Percentiles rank a stretch among this genome's conserved stretches.
Conservation (phyloP, 2,797 vertebrate genomes). For the Manis javanica region DNA sequence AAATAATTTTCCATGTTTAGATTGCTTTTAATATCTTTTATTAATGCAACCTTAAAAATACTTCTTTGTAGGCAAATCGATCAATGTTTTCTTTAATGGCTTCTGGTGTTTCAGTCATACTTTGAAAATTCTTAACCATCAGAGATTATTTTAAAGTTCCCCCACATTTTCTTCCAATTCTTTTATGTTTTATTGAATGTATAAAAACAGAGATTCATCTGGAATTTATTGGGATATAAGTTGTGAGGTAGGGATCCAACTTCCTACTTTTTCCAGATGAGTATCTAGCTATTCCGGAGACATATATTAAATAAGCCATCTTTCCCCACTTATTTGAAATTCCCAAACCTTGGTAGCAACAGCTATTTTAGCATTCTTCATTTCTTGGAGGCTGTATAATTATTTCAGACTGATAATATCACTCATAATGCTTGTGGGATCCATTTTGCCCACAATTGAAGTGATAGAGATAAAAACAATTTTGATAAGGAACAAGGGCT, state of each 20-base stretch:
- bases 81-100: neutral
- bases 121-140: constrained; percentile 8
- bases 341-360: neutral
- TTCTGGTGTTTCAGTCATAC: neutral
- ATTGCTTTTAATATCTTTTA: neutral
- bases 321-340: neutral
- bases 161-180: neutral
- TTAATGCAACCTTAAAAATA: neutral
- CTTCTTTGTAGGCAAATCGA: neutral
- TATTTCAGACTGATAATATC: neutral
- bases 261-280: neutral
- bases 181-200: neutral
- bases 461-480: neutral
- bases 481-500: neutral
- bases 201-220: constrained; percentile 8
- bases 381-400: neutral
- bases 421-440: neutral
- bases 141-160: neutral
- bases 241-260: neutral
- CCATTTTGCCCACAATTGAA: neutral
- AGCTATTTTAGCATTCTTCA: neutral
- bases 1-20: neutral
- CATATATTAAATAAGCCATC: neutral
- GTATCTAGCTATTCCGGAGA: neutral
- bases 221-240: neutral